Conservation (phyloP, 2,797 vertebrate genomes). For the Sebastolobus alascanus region DNA sequence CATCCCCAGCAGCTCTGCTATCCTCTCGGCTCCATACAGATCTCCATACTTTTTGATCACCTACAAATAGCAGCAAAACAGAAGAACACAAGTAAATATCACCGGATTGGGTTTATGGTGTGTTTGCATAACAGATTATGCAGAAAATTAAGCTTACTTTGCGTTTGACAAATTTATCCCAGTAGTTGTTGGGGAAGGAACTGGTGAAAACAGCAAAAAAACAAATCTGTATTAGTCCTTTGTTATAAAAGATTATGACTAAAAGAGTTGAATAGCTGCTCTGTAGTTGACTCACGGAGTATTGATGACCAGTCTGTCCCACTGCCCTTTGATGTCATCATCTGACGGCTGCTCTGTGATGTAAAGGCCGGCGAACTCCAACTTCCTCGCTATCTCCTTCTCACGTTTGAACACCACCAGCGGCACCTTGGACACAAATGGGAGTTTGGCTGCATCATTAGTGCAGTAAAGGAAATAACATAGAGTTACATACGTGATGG, state of each 20-base stretch:
- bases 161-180: constrained; percentile 99
- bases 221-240: constrained; percentile 3
- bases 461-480: not conserved
- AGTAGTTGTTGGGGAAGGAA: constrained; percentile 99
- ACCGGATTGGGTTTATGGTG: not conserved
- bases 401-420: constrained; percentile 98
- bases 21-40: constrained; percentile 96
- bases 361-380: constrained; percentile 98
- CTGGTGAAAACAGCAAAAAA: constrained; percentile 80
- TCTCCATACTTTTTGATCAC: constrained; percentile 99
- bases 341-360: constrained; percentile 99
- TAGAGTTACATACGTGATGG: not conserved
- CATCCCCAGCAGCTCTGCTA: constrained; percentile 96
- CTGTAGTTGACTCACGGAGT: constrained; percentile 90
- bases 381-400: constrained; percentile 97
- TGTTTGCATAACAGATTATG: constrained; percentile 39
- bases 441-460: not conserved
- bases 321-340: constrained; percentile 99
- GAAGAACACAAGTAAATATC: not conserved
- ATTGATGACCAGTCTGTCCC: constrained; percentile 98
- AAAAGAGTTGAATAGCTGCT: not conserved
- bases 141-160: constrained; percentile 86
- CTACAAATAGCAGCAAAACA: constrained; percentile 72
- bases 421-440: constrained; percentile 88
- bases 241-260: constrained; percentile 10